These are phyloP conservation scores for Pomacea maculata DNA, from an alignment of 1,140 invertebrate species.

Conservation along the genomic window DNA sequence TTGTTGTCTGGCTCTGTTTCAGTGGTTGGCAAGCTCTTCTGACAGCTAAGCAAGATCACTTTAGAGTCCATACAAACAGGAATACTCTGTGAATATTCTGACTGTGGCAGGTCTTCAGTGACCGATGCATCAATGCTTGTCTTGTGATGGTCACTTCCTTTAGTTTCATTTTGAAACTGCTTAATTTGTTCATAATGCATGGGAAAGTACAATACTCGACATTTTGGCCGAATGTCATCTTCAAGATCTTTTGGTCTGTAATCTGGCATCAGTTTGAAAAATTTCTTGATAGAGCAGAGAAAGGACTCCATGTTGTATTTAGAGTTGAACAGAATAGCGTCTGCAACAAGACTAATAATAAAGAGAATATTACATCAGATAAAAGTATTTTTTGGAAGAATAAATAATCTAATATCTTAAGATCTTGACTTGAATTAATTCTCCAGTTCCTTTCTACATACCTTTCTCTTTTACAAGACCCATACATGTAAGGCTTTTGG, in stretches of 20 bases:
- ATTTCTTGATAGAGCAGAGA: constrained; percentile 71
- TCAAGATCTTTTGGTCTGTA: constrained; percentile 70
- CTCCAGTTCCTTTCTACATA: no score
- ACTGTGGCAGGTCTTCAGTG: no score
- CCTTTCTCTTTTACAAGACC: no score
- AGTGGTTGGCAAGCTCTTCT: no score
- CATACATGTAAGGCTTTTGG: no score
- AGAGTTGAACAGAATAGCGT: constrained; percentile 79
- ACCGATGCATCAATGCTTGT: neutral
- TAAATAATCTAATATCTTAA: neutral
- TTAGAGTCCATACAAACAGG: no score
- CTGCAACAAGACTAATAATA: constrained; percentile 73
- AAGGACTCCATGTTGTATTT: constrained; percentile 77
- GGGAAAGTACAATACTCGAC: constrained; percentile 75
- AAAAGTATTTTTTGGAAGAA: neutral
- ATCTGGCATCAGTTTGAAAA: constrained; percentile 77
- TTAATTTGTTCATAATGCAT: constrained; percentile 63
- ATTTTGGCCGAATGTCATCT: constrained; percentile 72
- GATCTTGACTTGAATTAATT: no score
- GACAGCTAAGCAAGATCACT: no score
- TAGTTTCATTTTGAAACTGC: neutral
- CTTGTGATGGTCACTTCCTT: neutral
- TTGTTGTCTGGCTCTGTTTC: neutral
- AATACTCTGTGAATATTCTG: no score
- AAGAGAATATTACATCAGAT: constrained; percentile 17